These are phyloP conservation scores for Nymphalis io DNA, from an alignment of 1,140 invertebrate genomes.

Conservation along the genomic window DNA sequence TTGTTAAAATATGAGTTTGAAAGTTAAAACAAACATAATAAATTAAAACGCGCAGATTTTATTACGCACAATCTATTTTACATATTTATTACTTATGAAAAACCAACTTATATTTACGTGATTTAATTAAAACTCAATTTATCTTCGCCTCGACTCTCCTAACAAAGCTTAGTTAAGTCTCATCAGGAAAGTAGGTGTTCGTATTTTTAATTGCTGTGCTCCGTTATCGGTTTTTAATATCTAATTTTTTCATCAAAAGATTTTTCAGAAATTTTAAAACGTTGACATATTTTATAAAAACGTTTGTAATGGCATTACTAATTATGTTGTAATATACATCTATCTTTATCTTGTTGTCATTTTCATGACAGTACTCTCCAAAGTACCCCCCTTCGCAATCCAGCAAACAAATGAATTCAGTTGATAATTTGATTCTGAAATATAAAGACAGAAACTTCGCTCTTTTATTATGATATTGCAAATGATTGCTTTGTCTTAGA, in stretches of 20 bases:
- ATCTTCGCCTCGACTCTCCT: neutral
- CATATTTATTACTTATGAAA: constrained; percentile 2
- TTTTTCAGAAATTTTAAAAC: too few relatives aligned
- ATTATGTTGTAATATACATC: too few relatives aligned
- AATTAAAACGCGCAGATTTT: too few relatives aligned
- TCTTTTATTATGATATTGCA: constrained; percentile 1
- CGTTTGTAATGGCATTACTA: too few relatives aligned
- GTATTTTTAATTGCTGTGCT: constrained; percentile 3
- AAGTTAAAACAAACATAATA: too few relatives aligned
- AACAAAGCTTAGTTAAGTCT: constrained; percentile 16
- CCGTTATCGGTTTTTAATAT: constrained; percentile 3
- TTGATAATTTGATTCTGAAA: neutral
- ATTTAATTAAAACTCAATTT: constrained; percentile 22
- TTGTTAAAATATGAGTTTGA: too few relatives aligned
- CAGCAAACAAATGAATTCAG: neutral
- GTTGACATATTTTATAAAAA: too few relatives aligned
- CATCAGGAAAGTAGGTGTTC: constrained; percentile 6
- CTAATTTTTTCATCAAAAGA: too few relatives aligned
- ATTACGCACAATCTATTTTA: too few relatives aligned
- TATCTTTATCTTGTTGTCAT: too few relatives aligned
- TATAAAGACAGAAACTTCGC: neutral
- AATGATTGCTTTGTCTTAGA: neutral
- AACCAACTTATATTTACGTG: constrained; percentile 9
- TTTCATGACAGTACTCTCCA: too few relatives aligned
- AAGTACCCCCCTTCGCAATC: neutral